These are phyloP conservation scores for Empis stercorea DNA, from an alignment of 2,888 invertebrate genomes.

Conservation along the genomic window DNA sequence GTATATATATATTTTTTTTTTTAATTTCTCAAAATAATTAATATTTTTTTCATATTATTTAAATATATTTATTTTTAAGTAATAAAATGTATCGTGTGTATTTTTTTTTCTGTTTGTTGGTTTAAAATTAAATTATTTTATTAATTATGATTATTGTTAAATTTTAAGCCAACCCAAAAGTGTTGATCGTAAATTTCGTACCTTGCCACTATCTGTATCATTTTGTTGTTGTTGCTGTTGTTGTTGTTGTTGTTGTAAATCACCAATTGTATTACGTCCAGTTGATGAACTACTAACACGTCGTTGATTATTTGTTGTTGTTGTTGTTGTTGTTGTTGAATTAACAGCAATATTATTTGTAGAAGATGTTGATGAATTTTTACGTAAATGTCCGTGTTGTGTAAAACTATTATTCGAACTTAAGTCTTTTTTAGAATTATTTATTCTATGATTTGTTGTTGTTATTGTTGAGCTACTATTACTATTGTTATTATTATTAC, in stretches of 20 bases:
- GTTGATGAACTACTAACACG: conserved; percentile 35
- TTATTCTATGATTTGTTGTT: background rate
- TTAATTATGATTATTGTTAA: conserved; percentile 13
- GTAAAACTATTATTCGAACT: conserved; percentile 13
- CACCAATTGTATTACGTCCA: conserved; percentile 15
- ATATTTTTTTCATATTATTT: too few relatives aligned
- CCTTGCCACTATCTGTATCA: conserved; percentile 36
- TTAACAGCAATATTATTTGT: conserved; percentile 1
- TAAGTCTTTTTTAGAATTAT: conserved; percentile 15
- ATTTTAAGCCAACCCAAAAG: conserved; percentile 38
- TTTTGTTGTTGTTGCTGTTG: conserved; percentile 10
- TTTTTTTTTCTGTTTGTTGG: too few relatives aligned
- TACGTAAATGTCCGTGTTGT: conserved; percentile 14
- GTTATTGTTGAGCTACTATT: background rate
- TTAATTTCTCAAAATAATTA: too few relatives aligned
- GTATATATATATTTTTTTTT: too few relatives aligned
- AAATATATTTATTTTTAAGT: too few relatives aligned
- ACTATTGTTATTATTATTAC: conserved; percentile 5
- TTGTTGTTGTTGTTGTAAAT: conserved; percentile 10
- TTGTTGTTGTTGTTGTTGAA: conserved; percentile 2
- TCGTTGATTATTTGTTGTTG: conserved; percentile 18
- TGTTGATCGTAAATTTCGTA: conserved; percentile 37
- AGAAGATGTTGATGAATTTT: background rate
- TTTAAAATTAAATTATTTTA: too few relatives aligned
- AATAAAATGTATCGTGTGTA: too few relatives aligned